Base-by-base conservation (phyloP, 2,797 vertebrate species). In the Dryobates pubescens region DNA sequence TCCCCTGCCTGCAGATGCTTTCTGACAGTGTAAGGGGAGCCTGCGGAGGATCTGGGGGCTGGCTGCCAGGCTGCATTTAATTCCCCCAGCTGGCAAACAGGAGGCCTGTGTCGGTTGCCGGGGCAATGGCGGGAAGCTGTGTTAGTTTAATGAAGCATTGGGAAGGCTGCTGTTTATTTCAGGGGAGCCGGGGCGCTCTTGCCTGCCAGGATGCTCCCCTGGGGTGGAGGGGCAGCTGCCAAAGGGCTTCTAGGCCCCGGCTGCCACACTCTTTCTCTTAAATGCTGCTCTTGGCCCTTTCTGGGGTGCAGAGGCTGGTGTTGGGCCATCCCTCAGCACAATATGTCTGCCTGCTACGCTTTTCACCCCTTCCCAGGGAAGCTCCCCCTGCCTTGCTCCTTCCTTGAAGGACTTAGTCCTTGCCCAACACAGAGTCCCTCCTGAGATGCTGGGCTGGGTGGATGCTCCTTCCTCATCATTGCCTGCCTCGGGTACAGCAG, bases 41-140 rank as follows among this genome's bases (percentile, higher is more conserved):
- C 73, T 84, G 90, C 0, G 3, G 82, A 86, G 91, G 71, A 94
- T 80, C 75, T 1, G 26, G 76, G 83, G 86, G 89, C 94, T 92
- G 94, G 87, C 93, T 96, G 93, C 92, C 91, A 94, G 89, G 86
- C 88, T 94, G 74, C 90, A 84, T 95, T 93, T 96, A 95, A 97
- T 96, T 94, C 94, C 88, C 91, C 81, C 94, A 95, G 94, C 92
- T 96, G 94, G 93, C 94, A 96, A 96, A 91, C 92, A 96, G 94
- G 93, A 96, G 90, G 94, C 71, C 86, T 95, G 81, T 91, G 92
- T 92, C 63, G 87, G 94, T 96, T 96, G 90, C 95, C 93, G 82
- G 84, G 92, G 94, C 95, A 78, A 95, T 96, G 90, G 84, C 24
- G 71, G 87, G 94, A 93, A 97, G 94, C 86, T 92, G 88, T 95